phyloP scores from a whole-genome alignment of 2,797 vertebrate species.

The Synanceia verrucosa region DNA sequence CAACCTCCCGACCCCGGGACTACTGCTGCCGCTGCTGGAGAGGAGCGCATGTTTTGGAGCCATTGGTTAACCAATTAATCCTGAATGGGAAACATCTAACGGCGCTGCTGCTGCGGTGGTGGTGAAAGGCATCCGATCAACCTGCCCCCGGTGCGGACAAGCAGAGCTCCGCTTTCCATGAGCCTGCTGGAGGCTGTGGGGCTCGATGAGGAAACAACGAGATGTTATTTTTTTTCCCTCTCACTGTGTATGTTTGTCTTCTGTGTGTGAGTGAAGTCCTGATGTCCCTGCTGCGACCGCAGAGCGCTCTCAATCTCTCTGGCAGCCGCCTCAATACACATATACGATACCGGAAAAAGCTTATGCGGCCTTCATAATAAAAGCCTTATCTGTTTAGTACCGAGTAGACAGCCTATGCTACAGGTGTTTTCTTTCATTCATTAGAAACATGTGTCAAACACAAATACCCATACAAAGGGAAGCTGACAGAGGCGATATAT shows the following conservation, averaged over 20 bases:
- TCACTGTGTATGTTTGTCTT: constrained; percentile 12
- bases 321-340: background rate
- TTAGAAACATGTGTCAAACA: too few relatives aligned
- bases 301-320: constrained; percentile 43
- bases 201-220: background rate
- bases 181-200: constrained; percentile 42
- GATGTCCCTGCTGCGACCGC: constrained; percentile 55
- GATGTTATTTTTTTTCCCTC: constrained; percentile 2
- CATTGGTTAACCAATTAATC: constrained; percentile 80
- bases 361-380: constrained; percentile 55
- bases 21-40: constrained; percentile 51
- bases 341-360: constrained; percentile 9
- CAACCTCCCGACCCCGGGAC: constrained; percentile 45
- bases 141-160: constrained; percentile 58
- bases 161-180: constrained; percentile 69
- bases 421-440: too few relatives aligned
- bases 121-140: constrained; percentile 76
- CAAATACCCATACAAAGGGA: too few relatives aligned
- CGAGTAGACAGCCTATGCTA: too few relatives aligned
- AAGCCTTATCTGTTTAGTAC: background rate
- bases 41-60: constrained; percentile 78
- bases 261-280: constrained; percentile 13
- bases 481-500: too few relatives aligned
- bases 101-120: constrained; percentile 66
- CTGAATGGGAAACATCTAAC: constrained; percentile 64